These are phyloP conservation scores for Coracopsis vasa DNA, from an alignment of 2,113 vertebrate species.

Conservation along the genomic window DNA sequence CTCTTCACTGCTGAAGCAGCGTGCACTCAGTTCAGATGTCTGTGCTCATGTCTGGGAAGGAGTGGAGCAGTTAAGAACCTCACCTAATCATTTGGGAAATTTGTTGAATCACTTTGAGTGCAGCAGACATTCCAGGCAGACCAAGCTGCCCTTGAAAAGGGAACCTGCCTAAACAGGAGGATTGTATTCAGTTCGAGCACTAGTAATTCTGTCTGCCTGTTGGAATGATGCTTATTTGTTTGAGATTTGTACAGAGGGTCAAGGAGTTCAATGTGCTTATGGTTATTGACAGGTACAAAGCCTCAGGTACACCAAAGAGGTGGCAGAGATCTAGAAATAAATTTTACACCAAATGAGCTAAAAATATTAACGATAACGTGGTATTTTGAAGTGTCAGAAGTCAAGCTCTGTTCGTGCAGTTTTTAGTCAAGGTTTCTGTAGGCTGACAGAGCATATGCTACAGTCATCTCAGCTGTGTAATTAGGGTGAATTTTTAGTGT, in stretches of 20 bases:
- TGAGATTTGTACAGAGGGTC: neutral
- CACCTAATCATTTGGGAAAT: neutral
- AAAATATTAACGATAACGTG: neutral
- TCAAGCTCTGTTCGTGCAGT: neutral
- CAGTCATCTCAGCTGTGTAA: neutral
- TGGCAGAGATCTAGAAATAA: neutral
- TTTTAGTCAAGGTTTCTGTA: neutral
- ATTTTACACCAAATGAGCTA: neutral
- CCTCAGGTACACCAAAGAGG: neutral
- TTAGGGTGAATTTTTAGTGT: neutral
- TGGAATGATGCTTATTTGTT: neutral
- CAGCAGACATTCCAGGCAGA: neutral
- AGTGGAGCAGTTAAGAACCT: neutral
- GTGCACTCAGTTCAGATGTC: neutral
- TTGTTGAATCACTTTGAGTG: neutral
- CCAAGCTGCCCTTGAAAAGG: neutral
- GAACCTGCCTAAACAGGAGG: neutral
- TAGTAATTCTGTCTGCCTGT: neutral
- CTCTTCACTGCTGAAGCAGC: neutral
- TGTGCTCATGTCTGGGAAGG: rapidly evolving
- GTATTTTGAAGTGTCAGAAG: neutral
- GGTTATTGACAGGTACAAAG: neutral
- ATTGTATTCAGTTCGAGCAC: neutral
- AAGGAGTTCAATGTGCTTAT: neutral
- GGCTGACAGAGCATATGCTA: neutral